Evolutionary conservation across 2,113 vertebrate species (phyloP).

Genomic region (Strigops habroptila): DNA sequence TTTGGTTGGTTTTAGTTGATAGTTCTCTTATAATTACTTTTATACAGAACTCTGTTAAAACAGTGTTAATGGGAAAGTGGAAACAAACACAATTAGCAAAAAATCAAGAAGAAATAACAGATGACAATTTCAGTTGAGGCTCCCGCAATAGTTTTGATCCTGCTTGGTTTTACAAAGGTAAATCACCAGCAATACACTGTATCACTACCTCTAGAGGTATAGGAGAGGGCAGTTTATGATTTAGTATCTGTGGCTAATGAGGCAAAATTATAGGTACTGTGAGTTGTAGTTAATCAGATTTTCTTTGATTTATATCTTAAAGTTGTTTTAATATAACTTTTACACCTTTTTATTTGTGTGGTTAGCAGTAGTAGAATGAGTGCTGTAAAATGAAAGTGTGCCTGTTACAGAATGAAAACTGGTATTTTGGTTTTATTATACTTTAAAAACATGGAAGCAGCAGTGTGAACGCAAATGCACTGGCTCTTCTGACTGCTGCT

Average conservation of each 20-base stretch:
- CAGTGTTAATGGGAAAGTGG: not conserved
- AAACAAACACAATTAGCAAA: not conserved
- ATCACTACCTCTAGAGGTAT: not conserved
- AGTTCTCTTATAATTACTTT: slow-evolving; percentile 1
- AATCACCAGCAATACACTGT: not conserved
- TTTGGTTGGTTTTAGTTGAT: not conserved
- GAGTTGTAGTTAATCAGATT: not conserved
- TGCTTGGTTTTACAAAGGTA: not conserved
- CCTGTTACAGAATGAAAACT: not conserved
- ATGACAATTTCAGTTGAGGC: not conserved
- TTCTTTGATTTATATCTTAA: not conserved
- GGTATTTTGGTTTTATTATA: not conserved
- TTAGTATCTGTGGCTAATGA: not conserved
- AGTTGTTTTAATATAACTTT: not conserved
- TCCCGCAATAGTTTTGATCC: not conserved
- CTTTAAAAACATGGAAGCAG: not conserved
- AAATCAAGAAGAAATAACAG: not conserved
- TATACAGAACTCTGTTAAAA: not conserved
- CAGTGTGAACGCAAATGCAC: not conserved
- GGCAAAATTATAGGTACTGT: not conserved
- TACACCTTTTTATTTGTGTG: not conserved
- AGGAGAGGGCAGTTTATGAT: not conserved
- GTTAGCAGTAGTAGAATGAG: not conserved
- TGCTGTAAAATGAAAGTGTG: not conserved
- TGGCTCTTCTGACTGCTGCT: not conserved